Base-by-base conservation (phyloP, 2,797 vertebrate genomes). In the Pogoniulus pusillus region DNA sequence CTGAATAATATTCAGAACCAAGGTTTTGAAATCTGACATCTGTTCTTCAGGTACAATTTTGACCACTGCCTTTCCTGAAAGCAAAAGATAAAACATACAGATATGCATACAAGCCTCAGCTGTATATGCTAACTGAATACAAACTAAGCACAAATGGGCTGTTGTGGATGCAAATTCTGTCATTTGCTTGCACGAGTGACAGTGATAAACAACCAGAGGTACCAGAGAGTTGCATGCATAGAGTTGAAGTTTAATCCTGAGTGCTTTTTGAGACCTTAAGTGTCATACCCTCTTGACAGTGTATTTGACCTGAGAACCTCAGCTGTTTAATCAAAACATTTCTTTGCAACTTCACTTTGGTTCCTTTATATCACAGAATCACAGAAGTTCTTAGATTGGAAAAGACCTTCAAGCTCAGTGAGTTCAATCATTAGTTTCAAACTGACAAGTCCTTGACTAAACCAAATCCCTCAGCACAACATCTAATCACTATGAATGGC, bases 101-200 rank as follows among this genome's bases (percentile, higher is more conserved):
- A 90, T 95, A 93, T 77, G 89, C 85, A 84, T 82, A 91, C 79
- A 91, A 93, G 92, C 70, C 59, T 84, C 79, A 69, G 86, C 84
- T 66, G 35, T 51, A 63, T 93, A 71, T 80, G 72, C 79, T 91
- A 84, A 86, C 89, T 79, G 89, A 94, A 94, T 93, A 92, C 85
- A 92, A 95, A 92, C 82, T 88, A 90, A 93, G 74, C 66, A 70
- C 66, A 85, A 95, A 92, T 63, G 30, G 90, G 81, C 87, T 91
- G 95, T 94, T 95, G 89, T 86, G 77, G 60, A 93, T 94, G 87
- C 93, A 94, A 94, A 95, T 94, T 95, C 83, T 87, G 92, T 91
- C 85, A 91, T 92, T 94, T 95, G 54, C 91, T 95, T 92, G 83
- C 95, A 95, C 78, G 86, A 94, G 85, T 93, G 87, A 93, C 85